Conservation (phyloP, 2,888 invertebrate species). For the Laothoe populi region DNA sequence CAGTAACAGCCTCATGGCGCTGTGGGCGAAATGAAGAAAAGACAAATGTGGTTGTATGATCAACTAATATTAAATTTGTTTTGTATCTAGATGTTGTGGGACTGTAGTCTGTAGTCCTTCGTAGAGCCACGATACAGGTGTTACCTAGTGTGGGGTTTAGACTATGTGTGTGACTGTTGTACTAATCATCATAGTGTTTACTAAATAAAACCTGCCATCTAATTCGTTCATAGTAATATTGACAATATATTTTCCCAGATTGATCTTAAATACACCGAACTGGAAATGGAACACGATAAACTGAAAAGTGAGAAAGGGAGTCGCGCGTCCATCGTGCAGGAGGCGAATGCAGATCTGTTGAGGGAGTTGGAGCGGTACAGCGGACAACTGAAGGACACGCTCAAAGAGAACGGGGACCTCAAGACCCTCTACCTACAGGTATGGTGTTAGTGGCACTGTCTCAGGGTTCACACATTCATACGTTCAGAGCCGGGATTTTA, state of each 20-base stretch:
- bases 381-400: constrained; percentile 78
- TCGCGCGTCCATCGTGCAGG: constrained; percentile 70
- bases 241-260: constrained; percentile 48
- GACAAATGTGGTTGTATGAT: no score
- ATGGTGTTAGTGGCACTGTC: no score
- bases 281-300: constrained; percentile 75
- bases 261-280: constrained; percentile 68
- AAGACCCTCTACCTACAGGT: constrained; percentile 82
- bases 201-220: not conserved
- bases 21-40: no score
- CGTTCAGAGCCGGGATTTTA: no score
- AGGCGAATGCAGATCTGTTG: constrained; percentile 69
- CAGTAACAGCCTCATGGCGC: no score
- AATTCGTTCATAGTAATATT: not conserved
- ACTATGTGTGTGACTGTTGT: no score
- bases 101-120: no score
- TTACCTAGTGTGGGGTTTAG: no score
- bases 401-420: constrained; percentile 76
- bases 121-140: no score
- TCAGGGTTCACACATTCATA: no score
- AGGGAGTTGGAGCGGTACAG: constrained; percentile 81
- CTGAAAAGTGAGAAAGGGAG: constrained; percentile 65
- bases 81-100: no score
- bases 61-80: no score
- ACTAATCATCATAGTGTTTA: not conserved